Base-by-base conservation (phyloP, 2,113 vertebrate species). In the Nibea coibor region DNA sequence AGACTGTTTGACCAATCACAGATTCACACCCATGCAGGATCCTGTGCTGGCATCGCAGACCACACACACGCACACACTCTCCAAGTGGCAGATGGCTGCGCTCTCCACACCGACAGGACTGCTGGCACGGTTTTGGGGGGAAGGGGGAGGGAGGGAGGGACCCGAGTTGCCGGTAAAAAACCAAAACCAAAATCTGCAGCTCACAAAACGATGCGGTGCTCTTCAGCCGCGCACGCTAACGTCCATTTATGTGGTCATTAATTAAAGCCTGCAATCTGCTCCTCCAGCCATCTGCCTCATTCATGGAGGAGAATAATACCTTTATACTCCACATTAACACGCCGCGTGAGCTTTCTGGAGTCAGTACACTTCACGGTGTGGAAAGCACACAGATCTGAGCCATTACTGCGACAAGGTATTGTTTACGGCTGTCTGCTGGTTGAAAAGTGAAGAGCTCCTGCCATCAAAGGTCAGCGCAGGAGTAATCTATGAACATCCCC, bases 21-120 rank as follows among this genome's bases (percentile, higher is more conserved):
- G 50, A 42, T 63, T 75, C 50, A 66, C 64, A 47, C 63, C 54
- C 47, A 58, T 0, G 6, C 54, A 76, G 51, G 26, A 68, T 67
- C 42, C 69, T 83, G 82, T 69, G 47, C 81, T 84, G 81, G 50
- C 70, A 80, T 82, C 42, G 71, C 47, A 64, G 4, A 12, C 45
- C 43, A 54, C 51, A 15, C 51, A 75, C 57, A 63, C 22, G 26
- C 61, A 58, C 22, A 43, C 31, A 59, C 50, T n/a, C 74, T 47
- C 26, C 53, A 8, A 75, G 80, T 72, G 81, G 84, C 92, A 93
- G 93, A 94, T 92, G 91, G 93, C 86, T 53, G 57, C 43, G 42
- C 75, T 67, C 84, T 72, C 54, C 50, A 74, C 75, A 84, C 31
- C 31, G 62, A 72, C 84, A 85, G 81, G 82, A 77, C 83, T 84